Evolutionary conservation across 2,888 invertebrate genomes (phyloP).

Genomic region (Epinotia nisella): DNA sequence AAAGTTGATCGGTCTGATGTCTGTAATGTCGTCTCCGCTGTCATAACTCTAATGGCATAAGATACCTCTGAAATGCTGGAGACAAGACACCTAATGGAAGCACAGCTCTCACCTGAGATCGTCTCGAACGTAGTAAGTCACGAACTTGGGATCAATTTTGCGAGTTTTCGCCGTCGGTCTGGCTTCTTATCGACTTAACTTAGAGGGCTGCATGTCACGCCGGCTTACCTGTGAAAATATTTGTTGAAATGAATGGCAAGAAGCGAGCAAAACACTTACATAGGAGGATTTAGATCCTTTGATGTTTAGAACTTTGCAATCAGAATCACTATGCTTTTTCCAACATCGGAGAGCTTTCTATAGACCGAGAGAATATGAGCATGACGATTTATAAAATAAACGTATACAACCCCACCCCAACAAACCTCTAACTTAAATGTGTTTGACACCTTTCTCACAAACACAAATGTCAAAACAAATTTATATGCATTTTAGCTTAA

Average conservation of each 20-base stretch:
- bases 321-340: too few relatives aligned
- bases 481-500: too few relatives aligned
- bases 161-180: slow-evolving; percentile 4
- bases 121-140: not conserved
- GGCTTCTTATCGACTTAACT: slow-evolving; percentile 23
- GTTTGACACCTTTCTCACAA: too few relatives aligned
- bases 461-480: too few relatives aligned
- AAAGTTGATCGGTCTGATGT: too few relatives aligned
- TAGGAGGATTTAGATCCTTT: not conserved
- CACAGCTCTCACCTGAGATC: not conserved
- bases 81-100: slow-evolving; percentile 17
- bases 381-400: too few relatives aligned
- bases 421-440: too few relatives aligned
- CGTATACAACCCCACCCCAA: too few relatives aligned
- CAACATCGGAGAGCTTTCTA: too few relatives aligned
- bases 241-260: slow-evolving; percentile 16
- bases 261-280: slow-evolving; percentile 6
- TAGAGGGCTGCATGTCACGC: slow-evolving; percentile 24
- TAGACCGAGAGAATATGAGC: too few relatives aligned
- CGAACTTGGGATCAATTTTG: slow-evolving; percentile 11
- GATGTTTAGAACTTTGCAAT: not conserved
- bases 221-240: slow-evolving; percentile 37
- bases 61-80: slow-evolving; percentile 4
- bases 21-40: not conserved
- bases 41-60: slow-evolving; percentile 16